Percentiles rank a stretch among this genome's conserved stretches.
phyloP scores from a whole-genome alignment of 1,140 invertebrate species.

The Rhynchophorus ferrugineus region DNA sequence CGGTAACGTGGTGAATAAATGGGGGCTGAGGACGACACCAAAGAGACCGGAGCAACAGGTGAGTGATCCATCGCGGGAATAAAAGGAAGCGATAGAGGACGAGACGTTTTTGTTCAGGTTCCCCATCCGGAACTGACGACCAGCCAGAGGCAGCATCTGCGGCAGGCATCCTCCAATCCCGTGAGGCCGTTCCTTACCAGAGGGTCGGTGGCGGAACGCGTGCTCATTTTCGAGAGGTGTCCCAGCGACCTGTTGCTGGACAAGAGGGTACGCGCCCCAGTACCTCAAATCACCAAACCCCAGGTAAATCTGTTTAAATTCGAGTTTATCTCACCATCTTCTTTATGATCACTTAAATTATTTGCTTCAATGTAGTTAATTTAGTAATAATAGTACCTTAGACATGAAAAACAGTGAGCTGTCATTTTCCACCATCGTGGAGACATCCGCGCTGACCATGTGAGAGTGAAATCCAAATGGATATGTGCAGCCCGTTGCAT shows the following conservation, averaged over 20 bases:
- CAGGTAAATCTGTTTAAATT: constrained; percentile 48
- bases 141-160: constrained; percentile 56
- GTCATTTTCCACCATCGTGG: too few species aligned
- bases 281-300: constrained; percentile 51
- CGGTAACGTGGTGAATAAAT: constrained; percentile 33
- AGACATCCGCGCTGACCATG: too few species aligned
- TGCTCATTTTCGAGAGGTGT: constrained; percentile 85
- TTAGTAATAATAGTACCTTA: too few species aligned
- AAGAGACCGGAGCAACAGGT: constrained; percentile 42
- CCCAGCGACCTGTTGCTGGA: constrained; percentile 70
- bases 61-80: neutral
- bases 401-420: too few species aligned
- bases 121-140: constrained; percentile 61
- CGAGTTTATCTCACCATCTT: neutral
- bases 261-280: constrained; percentile 54
- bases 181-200: constrained; percentile 80
- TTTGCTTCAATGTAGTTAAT: too few species aligned
- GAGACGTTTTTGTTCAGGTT: neutral
- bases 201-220: constrained; percentile 84
- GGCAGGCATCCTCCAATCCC: constrained; percentile 48
- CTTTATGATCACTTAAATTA: neutral
- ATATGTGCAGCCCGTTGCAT: too few species aligned
- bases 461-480: too few species aligned
- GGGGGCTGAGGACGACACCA: constrained; percentile 37
- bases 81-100: neutral